phyloP scores from a whole-genome alignment of 2,113 vertebrate species.

The Gymnogyps californianus region DNA sequence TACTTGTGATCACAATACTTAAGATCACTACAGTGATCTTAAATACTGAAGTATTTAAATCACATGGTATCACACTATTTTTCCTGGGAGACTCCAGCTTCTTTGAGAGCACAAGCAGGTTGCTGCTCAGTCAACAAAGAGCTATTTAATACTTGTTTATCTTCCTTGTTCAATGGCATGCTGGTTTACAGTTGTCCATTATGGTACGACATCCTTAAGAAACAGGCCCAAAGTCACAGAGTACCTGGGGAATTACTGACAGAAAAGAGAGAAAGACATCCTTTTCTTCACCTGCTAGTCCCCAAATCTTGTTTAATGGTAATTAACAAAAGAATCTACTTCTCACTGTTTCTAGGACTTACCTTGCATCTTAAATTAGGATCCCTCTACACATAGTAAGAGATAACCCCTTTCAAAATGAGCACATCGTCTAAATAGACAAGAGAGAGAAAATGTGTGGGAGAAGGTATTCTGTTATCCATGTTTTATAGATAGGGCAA shows the following conservation, averaged over 20 bases:
- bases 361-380: background rate
- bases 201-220: background rate
- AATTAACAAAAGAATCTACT: background rate
- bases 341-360: background rate
- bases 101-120: background rate
- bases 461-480: background rate
- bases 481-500: background rate
- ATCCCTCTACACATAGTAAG: background rate
- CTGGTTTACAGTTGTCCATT: background rate
- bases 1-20: too few species aligned
- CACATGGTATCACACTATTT: background rate
- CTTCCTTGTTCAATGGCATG: background rate
- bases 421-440: background rate
- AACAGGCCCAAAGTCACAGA: background rate
- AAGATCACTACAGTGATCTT: too few species aligned
- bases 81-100: background rate
- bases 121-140: background rate
- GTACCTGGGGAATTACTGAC: background rate
- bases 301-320: background rate
- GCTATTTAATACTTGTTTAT: background rate
- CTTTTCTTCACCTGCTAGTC: background rate
- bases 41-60: background rate
- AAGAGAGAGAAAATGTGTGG: background rate
- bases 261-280: background rate
- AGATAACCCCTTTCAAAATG: background rate